Evolutionary conservation across 2,113 vertebrate genomes (phyloP).

Genomic region (Suricata suricatta): DNA sequence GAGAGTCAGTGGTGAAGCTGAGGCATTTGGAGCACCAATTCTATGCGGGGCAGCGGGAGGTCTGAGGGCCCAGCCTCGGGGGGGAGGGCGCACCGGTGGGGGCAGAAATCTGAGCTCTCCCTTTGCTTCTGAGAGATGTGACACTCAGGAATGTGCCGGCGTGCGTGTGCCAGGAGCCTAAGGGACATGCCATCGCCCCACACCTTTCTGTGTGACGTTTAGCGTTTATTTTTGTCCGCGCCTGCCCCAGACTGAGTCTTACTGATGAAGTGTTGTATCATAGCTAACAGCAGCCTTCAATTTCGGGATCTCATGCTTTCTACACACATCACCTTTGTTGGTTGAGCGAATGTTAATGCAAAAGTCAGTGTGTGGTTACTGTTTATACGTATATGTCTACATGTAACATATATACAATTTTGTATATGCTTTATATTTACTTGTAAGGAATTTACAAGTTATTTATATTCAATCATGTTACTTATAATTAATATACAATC

Average conservation of each 20-base stretch:
- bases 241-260: not conserved
- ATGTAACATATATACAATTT: not conserved
- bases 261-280: no score
- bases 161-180: not conserved
- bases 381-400: not conserved
- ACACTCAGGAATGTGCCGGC: not conserved
- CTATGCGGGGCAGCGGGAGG: rapidly evolving
- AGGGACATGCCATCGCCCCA: not conserved
- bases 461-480: not conserved
- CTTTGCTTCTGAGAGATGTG: not conserved
- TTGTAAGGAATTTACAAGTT: not conserved
- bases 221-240: not conserved
- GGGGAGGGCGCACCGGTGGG: not conserved
- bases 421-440: not conserved
- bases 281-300: not conserved
- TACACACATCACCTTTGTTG: not conserved
- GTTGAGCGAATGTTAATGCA: not conserved
- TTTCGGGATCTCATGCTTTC: not conserved
- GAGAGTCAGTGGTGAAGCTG: not conserved
- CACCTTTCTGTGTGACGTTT: not conserved
- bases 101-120: rapidly evolving
- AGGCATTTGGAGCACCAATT: not conserved
- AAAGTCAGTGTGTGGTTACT: not conserved
- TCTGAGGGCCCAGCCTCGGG: not conserved
- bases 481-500: not conserved